Percentiles rank a stretch among this genome's conserved stretches.
phyloP scores from a whole-genome alignment of 2,113 vertebrate species.

The Oreotrochilus melanogaster region DNA sequence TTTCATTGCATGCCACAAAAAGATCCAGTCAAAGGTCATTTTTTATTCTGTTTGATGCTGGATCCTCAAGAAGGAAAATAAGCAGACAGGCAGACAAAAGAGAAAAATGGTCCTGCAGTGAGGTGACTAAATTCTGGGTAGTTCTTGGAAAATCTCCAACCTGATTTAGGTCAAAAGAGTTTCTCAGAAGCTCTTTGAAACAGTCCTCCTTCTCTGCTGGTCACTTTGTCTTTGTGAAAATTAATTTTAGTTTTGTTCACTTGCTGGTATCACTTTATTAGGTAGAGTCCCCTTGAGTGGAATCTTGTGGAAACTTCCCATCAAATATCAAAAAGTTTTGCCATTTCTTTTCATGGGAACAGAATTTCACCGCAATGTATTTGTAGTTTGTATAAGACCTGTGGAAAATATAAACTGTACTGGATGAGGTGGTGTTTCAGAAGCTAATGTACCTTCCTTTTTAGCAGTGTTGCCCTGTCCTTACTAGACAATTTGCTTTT shows the following conservation, averaged over 20 bases:
- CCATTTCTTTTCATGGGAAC: neutral
- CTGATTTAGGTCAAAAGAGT: conserved; percentile 17
- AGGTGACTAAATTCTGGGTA: conserved; percentile 18
- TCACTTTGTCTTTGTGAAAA: neutral
- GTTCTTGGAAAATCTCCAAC: conserved; percentile 31
- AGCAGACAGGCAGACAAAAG: conserved; percentile 10
- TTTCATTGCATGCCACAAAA: conserved; percentile 9
- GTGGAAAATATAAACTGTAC: neutral
- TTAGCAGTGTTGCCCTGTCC: neutral
- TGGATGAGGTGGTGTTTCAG: neutral
- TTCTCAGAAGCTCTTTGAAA: neutral
- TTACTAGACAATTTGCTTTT: neutral
- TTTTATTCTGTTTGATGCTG: conserved; percentile 48
- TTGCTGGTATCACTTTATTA: neutral
- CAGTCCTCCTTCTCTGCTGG: neutral
- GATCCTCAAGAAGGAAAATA: conserved; percentile 35
- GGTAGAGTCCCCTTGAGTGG: neutral
- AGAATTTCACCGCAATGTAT: neutral
- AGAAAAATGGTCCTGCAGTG: neutral
- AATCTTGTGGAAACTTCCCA: neutral
- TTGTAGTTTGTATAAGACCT: neutral
- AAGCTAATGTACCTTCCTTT: neutral
- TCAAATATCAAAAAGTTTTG: neutral
- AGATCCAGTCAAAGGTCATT: conserved; percentile 26
- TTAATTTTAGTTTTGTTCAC: neutral